A percentile compares a stretch with the other conserved stretches of the same genome.
These are phyloP conservation scores for Nestor notabilis DNA, from an alignment of 2,113 vertebrate species.

Conservation along the genomic window DNA sequence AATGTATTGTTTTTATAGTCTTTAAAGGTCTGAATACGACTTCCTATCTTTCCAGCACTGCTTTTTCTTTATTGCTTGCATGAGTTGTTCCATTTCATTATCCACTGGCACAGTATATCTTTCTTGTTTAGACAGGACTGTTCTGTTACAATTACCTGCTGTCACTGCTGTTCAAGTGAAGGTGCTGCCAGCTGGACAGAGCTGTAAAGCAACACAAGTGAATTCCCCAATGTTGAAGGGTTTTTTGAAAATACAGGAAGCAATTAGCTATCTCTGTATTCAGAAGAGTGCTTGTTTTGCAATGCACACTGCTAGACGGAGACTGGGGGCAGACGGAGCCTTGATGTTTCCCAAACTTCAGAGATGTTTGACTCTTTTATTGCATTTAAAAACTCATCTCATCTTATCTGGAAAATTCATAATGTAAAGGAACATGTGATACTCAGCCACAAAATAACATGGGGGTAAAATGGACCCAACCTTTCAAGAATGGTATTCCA, in stretches of 20 bases:
- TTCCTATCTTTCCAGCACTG: background rate
- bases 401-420: background rate
- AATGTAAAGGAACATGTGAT: background rate
- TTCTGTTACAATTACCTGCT: slow-evolving; percentile 72
- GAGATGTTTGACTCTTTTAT: background rate
- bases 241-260: slow-evolving; percentile 42
- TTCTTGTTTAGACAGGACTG: slow-evolving; percentile 46
- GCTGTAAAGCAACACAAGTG: slow-evolving; percentile 23
- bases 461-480: background rate
- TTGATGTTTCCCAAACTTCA: slow-evolving; percentile 9
- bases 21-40: slow-evolving; percentile 37
- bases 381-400: background rate
- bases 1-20: slow-evolving; percentile 16
- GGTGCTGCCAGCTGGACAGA: slow-evolving; percentile 66
- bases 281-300: slow-evolving; percentile 21
- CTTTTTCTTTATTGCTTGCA: slow-evolving; percentile 52
- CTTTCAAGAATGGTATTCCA: background rate
- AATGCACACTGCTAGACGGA: background rate
- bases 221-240: slow-evolving; percentile 18
- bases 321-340: background rate
- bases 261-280: slow-evolving; percentile 51
- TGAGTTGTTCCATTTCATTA: slow-evolving; percentile 62
- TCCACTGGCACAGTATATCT: slow-evolving; percentile 35
- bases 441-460: background rate
- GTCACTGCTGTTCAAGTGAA: slow-evolving; percentile 30